phyloP scores from a whole-genome alignment of 2,888 invertebrate genomes.

The Drosophila pseudotalamancana region DNA sequence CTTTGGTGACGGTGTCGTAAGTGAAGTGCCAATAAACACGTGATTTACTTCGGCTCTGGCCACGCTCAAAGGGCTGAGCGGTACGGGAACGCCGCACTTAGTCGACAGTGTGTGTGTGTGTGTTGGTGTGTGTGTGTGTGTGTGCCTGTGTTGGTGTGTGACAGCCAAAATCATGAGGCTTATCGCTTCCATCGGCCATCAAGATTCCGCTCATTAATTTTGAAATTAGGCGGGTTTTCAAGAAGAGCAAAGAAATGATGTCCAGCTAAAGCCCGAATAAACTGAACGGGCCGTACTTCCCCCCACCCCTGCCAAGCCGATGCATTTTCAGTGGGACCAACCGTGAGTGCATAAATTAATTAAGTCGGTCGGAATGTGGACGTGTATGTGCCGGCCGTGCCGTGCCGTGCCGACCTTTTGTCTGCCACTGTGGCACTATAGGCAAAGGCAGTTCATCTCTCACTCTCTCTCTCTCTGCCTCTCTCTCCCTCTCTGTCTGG shows the following conservation, averaged over 20 bases:
- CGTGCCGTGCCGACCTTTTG: constrained; percentile 80
- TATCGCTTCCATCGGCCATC: constrained; percentile 83
- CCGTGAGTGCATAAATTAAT: constrained; percentile 83
- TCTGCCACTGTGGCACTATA: constrained; percentile 75
- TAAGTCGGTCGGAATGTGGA: constrained; percentile 81
- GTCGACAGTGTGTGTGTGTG: constrained; percentile 19
- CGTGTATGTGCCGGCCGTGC: constrained; percentile 67
- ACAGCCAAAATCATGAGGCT: constrained; percentile 76
- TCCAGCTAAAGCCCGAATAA: constrained; percentile 64
- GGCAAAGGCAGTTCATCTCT: constrained; percentile 17
- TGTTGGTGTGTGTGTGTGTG: constrained; percentile 35
- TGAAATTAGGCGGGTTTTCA: constrained; percentile 83
- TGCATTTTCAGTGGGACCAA: constrained; percentile 61
- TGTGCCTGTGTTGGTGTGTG: constrained; percentile 57
- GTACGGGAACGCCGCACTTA: constrained; percentile 44
- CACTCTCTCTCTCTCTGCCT: not conserved
- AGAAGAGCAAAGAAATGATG: constrained; percentile 72
- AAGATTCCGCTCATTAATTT: constrained; percentile 84
- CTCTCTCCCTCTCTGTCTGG: not conserved
- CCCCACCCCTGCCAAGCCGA: constrained; percentile 33
- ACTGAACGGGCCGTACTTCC: too few relatives aligned
- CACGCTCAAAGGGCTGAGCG: constrained; percentile 44
- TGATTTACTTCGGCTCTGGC: constrained; percentile 79
- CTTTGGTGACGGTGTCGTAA: constrained; percentile 70
- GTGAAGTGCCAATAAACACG: constrained; percentile 83